A percentile compares a stretch with the other conserved stretches of the same genome.
These are phyloP conservation scores for Syngnathus typhle DNA, from an alignment of 2,113 vertebrate genomes.

Conservation along the genomic window DNA sequence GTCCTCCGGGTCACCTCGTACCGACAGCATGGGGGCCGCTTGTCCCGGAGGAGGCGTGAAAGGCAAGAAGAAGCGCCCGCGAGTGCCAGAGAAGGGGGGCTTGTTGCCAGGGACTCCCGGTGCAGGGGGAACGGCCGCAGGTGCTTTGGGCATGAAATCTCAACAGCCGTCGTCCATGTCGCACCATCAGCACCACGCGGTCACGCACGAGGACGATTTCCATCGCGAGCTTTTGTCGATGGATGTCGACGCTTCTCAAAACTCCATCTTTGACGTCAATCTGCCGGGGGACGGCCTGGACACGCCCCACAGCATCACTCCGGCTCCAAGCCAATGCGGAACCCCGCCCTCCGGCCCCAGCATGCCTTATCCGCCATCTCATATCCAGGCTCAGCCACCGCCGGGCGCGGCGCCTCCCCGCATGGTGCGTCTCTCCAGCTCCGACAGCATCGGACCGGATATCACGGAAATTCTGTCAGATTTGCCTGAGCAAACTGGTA, in stretches of 20 bases:
- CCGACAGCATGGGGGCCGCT: constrained; percentile 70
- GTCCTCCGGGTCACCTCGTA: constrained; percentile 86
- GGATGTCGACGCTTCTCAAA: constrained; percentile 93
- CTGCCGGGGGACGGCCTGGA: constrained; percentile 88
- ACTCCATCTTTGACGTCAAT: constrained; percentile 95
- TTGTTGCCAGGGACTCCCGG: constrained; percentile 40
- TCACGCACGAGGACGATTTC: constrained; percentile 93
- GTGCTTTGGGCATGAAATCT: constrained; percentile 58
- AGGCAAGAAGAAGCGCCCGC: constrained; percentile 90
- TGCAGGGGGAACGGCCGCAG: constrained; percentile 20
- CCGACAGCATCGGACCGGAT: constrained; percentile 92
- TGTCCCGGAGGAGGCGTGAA: constrained; percentile 69
- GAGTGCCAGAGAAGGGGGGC: constrained; percentile 75
- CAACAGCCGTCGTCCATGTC: constrained; percentile 52
- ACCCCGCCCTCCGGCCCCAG: constrained; percentile 80
- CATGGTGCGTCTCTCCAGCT: constrained; percentile 89
- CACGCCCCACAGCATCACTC: constrained; percentile 91
- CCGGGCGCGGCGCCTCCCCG: constrained; percentile 78
- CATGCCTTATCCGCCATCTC: constrained; percentile 67
- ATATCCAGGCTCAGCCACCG: constrained; percentile 64
- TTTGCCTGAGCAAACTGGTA: constrained; percentile 90
- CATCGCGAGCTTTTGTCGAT: constrained; percentile 96
- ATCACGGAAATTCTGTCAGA: constrained; percentile 96
- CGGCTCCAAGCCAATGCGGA: constrained; percentile 93
- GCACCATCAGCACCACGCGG: constrained; percentile 70